Conservation (phyloP, 2,113 vertebrate genomes). For the Corythaixoides concolor region DNA sequence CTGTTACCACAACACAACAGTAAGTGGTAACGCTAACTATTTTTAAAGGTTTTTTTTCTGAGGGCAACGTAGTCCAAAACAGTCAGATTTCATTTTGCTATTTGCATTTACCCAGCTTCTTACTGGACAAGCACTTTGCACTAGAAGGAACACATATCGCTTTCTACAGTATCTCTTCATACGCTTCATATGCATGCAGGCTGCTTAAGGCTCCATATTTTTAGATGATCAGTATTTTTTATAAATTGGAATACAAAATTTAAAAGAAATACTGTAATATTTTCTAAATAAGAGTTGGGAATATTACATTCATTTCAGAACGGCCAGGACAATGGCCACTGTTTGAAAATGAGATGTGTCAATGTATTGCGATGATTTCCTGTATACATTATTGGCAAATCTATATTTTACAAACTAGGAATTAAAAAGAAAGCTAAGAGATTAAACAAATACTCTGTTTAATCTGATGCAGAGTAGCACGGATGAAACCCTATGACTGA, state of each 20-base stretch:
- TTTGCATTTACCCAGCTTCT: neutral
- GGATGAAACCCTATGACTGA: neutral
- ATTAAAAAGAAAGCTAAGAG: neutral
- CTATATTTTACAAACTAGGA: neutral
- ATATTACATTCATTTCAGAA: neutral
- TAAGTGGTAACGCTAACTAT: rapidly evolving
- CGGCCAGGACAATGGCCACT: neutral
- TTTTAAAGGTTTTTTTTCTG: neutral
- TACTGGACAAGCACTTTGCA: neutral
- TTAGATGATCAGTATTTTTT: neutral
- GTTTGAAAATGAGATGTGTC: neutral
- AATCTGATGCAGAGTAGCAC: neutral
- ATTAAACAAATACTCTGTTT: neutral
- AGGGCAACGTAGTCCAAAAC: neutral
- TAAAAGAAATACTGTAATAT: neutral
- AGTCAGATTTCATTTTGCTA: neutral
- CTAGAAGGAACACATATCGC: neutral
- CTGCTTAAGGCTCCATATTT: neutral
- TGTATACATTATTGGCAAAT: neutral
- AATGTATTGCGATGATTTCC: neutral
- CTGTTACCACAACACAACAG: neutral
- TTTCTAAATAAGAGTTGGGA: neutral
- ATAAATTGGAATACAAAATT: neutral
- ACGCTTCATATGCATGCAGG: neutral
- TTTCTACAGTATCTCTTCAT: neutral